A percentile compares a stretch with the other conserved stretches of the same genome.
Evolutionary conservation across 2,113 vertebrate genomes (phyloP).

Genomic region (Anguilla rostrata): DNA sequence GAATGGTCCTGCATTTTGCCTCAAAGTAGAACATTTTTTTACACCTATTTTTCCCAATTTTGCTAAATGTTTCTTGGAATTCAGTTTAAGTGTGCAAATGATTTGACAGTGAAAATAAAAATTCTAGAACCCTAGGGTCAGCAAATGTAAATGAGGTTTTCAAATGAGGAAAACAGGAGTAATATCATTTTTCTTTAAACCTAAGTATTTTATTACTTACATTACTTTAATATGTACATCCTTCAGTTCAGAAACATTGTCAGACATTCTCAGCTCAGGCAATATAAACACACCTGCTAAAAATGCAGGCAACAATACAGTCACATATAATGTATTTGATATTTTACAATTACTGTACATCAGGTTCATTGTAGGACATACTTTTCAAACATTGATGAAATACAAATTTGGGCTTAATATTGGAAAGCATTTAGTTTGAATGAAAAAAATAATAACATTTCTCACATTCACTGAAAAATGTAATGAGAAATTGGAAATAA

Average conservation of each 20-base stretch:
- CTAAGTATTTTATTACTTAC: constrained; percentile 52
- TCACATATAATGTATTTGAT: constrained; percentile 32
- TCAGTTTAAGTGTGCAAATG: background rate
- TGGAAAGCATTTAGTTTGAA: background rate
- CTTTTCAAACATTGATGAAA: background rate
- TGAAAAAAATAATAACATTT: background rate
- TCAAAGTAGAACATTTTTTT: background rate
- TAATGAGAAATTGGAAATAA: background rate
- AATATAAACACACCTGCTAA: background rate
- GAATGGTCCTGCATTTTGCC: background rate
- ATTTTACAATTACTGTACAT: constrained; percentile 55
- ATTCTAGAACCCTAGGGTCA: background rate
- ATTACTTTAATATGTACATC: constrained; percentile 37
- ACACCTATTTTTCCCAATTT: background rate
- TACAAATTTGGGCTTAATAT: too few relatives aligned
- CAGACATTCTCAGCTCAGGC: background rate
- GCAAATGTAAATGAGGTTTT: background rate
- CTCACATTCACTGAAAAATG: background rate
- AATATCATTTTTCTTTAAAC: constrained; percentile 14
- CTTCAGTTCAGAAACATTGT: background rate
- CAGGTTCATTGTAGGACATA: background rate
- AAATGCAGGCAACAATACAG: constrained; percentile 43
- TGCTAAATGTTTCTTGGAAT: background rate
- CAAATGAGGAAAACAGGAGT: background rate
- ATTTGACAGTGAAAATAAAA: background rate